These are phyloP conservation scores for Monochamus alternatus DNA, from an alignment of 2,888 invertebrate species.

Conservation along the genomic window DNA sequence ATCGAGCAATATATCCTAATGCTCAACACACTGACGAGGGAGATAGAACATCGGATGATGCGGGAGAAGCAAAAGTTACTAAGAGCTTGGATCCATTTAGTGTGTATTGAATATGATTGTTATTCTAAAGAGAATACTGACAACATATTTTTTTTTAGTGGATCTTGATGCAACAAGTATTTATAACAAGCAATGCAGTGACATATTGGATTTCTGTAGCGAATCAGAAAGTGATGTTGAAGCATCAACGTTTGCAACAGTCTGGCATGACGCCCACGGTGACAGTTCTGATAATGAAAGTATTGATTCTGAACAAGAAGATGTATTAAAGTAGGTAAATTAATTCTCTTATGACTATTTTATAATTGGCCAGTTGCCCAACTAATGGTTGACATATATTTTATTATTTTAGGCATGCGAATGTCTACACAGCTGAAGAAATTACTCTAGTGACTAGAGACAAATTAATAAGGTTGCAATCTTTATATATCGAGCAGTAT, in stretches of 20 bases:
- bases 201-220: conserved; percentile 81
- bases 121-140: conserved; percentile 28
- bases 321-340: conserved; percentile 79
- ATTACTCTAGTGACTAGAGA: conserved; percentile 84
- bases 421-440: conserved; percentile 92
- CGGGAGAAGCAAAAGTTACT: conserved; percentile 70
- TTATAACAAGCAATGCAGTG: conserved; percentile 72
- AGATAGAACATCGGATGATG: conserved; percentile 68
- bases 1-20: conserved; percentile 58
- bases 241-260: conserved; percentile 75
- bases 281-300: conserved; percentile 85
- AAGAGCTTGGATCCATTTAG: conserved; percentile 75
- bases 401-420: conserved; percentile 80
- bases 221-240: conserved; percentile 85
- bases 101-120: conserved; percentile 64
- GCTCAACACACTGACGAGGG: conserved; percentile 63
- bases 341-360: conserved; percentile 1
- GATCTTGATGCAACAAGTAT: conserved; percentile 74
- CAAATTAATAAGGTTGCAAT: conserved; percentile 84
- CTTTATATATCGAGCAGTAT: conserved; percentile 88
- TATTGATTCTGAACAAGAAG: conserved; percentile 83
- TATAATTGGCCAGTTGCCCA: background rate
- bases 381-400: background rate
- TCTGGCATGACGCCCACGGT: conserved; percentile 78
- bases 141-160: conserved; percentile 65